Base-by-base conservation (phyloP, 2,797 vertebrate genomes). In the Sardinella longiceps region DNA sequence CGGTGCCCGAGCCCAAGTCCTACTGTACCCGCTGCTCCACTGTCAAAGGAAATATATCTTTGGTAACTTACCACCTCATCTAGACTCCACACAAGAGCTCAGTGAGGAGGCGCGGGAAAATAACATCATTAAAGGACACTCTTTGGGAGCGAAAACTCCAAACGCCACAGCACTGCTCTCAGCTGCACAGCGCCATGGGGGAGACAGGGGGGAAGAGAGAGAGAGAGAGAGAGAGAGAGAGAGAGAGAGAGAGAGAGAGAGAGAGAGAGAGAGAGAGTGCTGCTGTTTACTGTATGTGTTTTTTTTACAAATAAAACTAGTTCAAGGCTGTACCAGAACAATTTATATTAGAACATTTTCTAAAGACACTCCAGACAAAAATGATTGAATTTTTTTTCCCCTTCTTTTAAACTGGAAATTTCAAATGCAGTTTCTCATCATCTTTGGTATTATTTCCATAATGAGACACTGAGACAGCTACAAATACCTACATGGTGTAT, bases 1-100 rank as follows among this genome's bases (percentile, higher is more conserved):
- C 91, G 93, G 92, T 86, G 9, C 86, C 91, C 91, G 87, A 89
- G 77, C 86, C 87, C 90, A 91, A 85, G 85, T 77, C 70, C 70
- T 77, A 77, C 90, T 89, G 90, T 89, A 46, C 20, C 86, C 87
- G 89, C 85, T 84, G 39, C 85, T 89, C 85, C 84, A 87, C 86
- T 18, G 84, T 84, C 58, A 77, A 43, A 77, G 70, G 18, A 77
- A 77, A 43, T 77, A 39, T 39, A 77, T 77, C 18, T 77, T 43
- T 43, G 37, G 39, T 77, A 37, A 90, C 91, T 92, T 89, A 90
- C 91, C 88, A 86, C 91, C 60, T 46, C 70, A 90, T 30, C 87
- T 90, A 77, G 70, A 3, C 7, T 43, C 43, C 70, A 77, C 18
- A 20, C 10, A 43, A 77, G 33, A 77, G 33, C 70, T 23, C 33